Conservation (phyloP, 2,797 vertebrate species). For the Peromyscus aztecus region DNA sequence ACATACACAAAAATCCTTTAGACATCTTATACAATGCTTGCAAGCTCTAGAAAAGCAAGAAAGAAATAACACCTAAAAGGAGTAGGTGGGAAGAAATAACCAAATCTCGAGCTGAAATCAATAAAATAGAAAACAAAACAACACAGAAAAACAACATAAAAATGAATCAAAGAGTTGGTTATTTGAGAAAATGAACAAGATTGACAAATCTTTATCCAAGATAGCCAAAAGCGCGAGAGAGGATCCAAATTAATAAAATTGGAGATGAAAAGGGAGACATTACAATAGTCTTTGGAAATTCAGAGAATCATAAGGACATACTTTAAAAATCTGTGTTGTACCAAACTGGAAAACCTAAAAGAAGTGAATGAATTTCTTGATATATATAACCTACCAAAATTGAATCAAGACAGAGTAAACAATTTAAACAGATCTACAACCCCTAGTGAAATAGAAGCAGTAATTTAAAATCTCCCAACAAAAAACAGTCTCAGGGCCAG, state of each 20-base stretch:
- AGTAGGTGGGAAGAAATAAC: neutral
- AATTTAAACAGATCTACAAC: neutral
- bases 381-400: neutral
- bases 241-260: neutral
- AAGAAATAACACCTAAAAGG: neutral
- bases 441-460: neutral
- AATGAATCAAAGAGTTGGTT: neutral
- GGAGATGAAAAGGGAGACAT: neutral
- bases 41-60: neutral
- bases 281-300: neutral
- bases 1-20: neutral
- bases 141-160: neutral
- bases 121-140: neutral
- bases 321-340: neutral
- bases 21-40: neutral
- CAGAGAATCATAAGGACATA: neutral
- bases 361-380: neutral
- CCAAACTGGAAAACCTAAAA: neutral
- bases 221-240: neutral
- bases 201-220: neutral
- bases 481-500: neutral
- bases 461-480: neutral
- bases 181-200: neutral
- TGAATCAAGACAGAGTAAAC: neutral
- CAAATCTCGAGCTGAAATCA: neutral